These are phyloP conservation scores for Mormyrus hasselquistii DNA, from an alignment of 2,797 vertebrate species.

Conservation along the genomic window DNA sequence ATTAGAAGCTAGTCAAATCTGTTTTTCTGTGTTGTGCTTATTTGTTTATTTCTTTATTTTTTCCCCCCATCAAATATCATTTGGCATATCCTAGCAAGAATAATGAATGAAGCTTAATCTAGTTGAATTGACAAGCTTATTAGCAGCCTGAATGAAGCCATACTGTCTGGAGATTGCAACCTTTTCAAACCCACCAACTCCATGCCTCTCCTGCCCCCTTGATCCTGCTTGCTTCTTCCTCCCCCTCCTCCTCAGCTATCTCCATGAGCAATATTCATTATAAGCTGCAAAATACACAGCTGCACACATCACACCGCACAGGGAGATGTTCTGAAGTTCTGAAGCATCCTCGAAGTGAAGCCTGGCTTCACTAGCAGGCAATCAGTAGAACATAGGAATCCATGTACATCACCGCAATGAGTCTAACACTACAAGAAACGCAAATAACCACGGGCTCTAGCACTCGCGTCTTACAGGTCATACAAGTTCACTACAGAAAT, in stretches of 20 bases:
- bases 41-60: neutral
- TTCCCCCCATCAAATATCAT: neutral
- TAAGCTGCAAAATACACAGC: neutral
- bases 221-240: neutral
- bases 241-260: neutral
- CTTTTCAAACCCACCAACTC: neutral
- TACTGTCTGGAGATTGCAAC: neutral
- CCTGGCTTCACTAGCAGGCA: neutral
- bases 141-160: neutral
- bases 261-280: neutral
- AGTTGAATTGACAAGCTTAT: neutral
- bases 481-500: neutral
- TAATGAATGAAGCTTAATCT: neutral
- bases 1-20: neutral
- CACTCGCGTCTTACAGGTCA: neutral
- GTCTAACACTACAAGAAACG: neutral
- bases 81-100: no score
- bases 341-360: neutral
- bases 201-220: neutral
- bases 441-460: neutral
- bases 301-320: neutral
- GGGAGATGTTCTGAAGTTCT: neutral
- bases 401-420: neutral
- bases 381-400: neutral
- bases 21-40: neutral